These are phyloP conservation scores for Plebejus melissa DNA, from an alignment of 2,888 invertebrate species.

Conservation along the genomic window DNA sequence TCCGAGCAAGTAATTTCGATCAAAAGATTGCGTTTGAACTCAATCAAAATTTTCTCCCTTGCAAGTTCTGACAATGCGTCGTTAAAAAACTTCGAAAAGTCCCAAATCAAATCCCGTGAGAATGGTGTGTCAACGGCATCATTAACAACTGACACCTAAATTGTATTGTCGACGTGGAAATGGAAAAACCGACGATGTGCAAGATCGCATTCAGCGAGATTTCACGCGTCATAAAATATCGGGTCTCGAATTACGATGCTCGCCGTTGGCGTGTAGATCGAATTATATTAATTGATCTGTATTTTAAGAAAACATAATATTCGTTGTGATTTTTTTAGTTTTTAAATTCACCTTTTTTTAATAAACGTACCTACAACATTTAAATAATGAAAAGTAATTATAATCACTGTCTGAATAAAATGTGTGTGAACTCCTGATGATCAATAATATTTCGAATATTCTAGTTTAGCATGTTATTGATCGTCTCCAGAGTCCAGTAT, in stretches of 20 bases:
- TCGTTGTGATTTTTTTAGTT: too few relatives aligned
- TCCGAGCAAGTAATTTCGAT: neutral
- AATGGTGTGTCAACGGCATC: conserved; percentile 53
- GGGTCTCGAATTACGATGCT: conserved; percentile 55
- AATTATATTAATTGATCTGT: conserved; percentile 75
- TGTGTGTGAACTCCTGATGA: too few relatives aligned
- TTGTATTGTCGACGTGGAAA: conserved; percentile 70
- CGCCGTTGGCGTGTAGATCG: conserved; percentile 66
- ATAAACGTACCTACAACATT: too few relatives aligned
- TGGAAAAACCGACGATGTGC: conserved; percentile 65
- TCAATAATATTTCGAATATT: too few relatives aligned
- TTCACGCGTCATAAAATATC: conserved; percentile 76
- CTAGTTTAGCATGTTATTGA: too few relatives aligned
- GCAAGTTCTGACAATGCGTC: conserved; percentile 36
- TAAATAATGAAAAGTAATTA: too few relatives aligned
- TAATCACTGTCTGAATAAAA: too few relatives aligned
- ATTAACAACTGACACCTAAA: conserved; percentile 61
- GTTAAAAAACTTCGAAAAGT: conserved; percentile 36
- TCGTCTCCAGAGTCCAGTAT: too few relatives aligned
- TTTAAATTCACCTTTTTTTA: too few relatives aligned
- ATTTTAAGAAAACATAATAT: conserved; percentile 44
- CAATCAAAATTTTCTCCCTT: conserved; percentile 16
- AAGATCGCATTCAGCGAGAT: conserved; percentile 64
- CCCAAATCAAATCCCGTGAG: conserved; percentile 47
- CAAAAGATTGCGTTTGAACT: neutral